These are phyloP conservation scores for Nesogale talazaci DNA, from an alignment of 2,113 vertebrate genomes.

Conservation along the genomic window DNA sequence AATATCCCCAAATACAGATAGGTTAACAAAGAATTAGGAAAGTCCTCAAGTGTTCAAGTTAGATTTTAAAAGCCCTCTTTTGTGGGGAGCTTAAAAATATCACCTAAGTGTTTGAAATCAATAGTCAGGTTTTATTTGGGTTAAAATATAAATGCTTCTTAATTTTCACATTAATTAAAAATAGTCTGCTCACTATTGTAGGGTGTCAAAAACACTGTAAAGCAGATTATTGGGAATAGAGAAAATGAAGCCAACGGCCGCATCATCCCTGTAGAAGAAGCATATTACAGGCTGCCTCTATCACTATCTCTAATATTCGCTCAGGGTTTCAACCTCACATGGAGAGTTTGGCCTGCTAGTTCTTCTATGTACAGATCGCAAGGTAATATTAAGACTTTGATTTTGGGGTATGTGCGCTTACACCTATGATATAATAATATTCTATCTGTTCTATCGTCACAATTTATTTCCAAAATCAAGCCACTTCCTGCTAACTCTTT, in stretches of 20 bases:
- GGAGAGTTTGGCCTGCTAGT: neutral
- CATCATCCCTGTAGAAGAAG: neutral
- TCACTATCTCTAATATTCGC: neutral
- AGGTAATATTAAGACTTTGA: neutral
- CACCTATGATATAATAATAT: neutral
- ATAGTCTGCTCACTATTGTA: neutral
- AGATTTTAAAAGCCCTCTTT: neutral
- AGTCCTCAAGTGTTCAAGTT: neutral
- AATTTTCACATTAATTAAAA: conserved; percentile 13
- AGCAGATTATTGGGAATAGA: neutral
- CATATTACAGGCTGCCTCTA: neutral
- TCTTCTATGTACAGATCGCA: neutral
- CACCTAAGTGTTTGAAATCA: neutral
- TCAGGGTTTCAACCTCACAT: too few species aligned
- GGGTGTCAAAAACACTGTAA: neutral
- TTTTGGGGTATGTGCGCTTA: neutral
- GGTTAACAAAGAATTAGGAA: conserved; percentile 12
- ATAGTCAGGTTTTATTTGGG: neutral
- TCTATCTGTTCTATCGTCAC: neutral
- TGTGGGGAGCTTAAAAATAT: conserved; percentile 30
- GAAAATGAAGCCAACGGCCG: neutral
- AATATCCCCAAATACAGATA: neutral
- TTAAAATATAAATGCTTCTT: conserved; percentile 9
- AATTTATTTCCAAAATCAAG: neutral
- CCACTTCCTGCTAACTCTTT: neutral